Conservation (phyloP, 2,797 vertebrate genomes). For the Ceryle rudis region DNA sequence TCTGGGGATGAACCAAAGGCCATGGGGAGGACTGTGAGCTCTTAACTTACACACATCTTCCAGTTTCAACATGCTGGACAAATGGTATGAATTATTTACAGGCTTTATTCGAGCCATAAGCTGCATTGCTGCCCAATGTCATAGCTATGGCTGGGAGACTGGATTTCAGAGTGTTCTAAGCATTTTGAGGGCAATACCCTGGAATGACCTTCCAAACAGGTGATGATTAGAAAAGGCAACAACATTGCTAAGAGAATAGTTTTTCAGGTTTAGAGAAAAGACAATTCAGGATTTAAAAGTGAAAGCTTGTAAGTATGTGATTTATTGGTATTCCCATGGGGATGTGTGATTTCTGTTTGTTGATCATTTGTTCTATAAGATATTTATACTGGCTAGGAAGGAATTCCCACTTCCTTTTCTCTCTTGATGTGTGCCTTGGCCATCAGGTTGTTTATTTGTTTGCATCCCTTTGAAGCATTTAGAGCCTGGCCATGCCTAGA, state of each 20-base stretch:
- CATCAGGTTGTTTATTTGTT: constrained; percentile 26
- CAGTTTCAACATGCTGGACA: not conserved
- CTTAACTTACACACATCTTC: not conserved
- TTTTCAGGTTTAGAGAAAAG: not conserved
- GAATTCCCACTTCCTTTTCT: constrained; percentile 27
- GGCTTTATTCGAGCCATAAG: not conserved
- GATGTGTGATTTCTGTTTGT: constrained; percentile 13
- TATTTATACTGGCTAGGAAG: constrained; percentile 12
- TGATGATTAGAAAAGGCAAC: not conserved
- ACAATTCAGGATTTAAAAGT: not conserved
- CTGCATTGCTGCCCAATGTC: not conserved
- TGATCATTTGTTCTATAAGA: constrained; percentile 12
- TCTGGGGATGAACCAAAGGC: not conserved
- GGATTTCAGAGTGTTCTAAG: not conserved
- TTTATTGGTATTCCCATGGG: not conserved
- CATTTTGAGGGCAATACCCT: not conserved
- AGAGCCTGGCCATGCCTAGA: not conserved
- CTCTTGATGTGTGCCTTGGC: not conserved
- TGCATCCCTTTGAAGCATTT: constrained; percentile 23
- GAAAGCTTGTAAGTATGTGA: not conserved
- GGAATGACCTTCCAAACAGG: not conserved
- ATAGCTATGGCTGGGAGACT: not conserved
- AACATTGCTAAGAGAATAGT: not conserved
- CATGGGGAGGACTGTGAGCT: not conserved
- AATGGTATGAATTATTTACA: not conserved